Percentiles rank a stretch among this genome's conserved stretches.
Conservation (phyloP, 1,140 invertebrate species). For the Bombyx mandarina region DNA sequence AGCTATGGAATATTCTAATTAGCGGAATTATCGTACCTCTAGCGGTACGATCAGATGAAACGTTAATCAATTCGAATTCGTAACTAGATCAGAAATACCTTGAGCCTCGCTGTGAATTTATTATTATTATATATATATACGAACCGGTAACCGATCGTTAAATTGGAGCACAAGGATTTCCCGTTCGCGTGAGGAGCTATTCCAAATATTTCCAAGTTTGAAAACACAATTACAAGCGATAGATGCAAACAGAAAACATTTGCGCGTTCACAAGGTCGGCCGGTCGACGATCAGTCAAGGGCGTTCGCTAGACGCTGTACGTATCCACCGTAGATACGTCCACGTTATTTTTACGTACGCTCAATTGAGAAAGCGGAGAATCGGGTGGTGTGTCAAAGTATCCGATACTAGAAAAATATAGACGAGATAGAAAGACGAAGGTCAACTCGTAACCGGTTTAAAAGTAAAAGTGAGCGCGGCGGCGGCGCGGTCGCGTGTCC, state of each 20-base stretch:
- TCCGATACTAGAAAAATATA: slow-evolving; percentile 9
- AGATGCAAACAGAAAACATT: slow-evolving; percentile 50
- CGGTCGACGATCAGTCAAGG: slow-evolving; percentile 63
- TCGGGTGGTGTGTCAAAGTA: not conserved
- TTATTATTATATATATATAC: too few relatives aligned
- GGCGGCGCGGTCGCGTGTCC: slow-evolving; percentile 43
- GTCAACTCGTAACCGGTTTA: slow-evolving; percentile 50
- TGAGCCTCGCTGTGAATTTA: not conserved
- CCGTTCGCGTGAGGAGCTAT: too few relatives aligned
- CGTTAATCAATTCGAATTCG: too few relatives aligned
- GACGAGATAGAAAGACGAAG: slow-evolving; percentile 28
- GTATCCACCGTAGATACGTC: slow-evolving; percentile 23
- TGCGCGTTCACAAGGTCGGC: slow-evolving; percentile 55
- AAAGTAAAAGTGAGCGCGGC: slow-evolving; percentile 61
- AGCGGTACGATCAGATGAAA: too few relatives aligned
- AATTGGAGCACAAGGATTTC: too few relatives aligned
- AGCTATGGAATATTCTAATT: slow-evolving; percentile 35
- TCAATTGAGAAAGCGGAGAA: not conserved
- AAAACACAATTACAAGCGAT: too few relatives aligned
- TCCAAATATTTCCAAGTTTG: too few relatives aligned
- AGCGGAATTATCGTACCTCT: slow-evolving; percentile 26
- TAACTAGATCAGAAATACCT: too few relatives aligned
- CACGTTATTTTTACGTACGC: not conserved
- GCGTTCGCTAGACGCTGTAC: slow-evolving; percentile 53
- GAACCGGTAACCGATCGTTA: too few relatives aligned